Evolutionary conservation across 2,888 invertebrate species (phyloP), one percentile per base, ranked within the genome.

Genomic region (Nomada fabriciana): DNA sequence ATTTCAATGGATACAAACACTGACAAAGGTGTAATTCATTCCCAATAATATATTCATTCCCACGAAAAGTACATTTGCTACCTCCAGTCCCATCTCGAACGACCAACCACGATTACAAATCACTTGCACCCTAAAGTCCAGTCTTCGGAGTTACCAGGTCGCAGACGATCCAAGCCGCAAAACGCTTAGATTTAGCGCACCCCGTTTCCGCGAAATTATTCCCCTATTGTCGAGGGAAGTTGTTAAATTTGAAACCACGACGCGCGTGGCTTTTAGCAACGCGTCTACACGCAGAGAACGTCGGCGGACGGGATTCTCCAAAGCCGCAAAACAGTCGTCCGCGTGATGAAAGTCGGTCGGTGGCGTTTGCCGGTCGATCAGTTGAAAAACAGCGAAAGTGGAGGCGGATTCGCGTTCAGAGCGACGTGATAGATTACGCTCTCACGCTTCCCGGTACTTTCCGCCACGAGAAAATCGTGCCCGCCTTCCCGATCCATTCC

Each of bases 241-340:
- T 64, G 72, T 65, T 57, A 64, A 64, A 64, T 43, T 64, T 20
- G 72, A 64, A 72, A 47, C 47, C 72, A 25, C 55, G 20, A 2
- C 53, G 42, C 53, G 53, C n/a, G 23, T 25, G 25, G 53, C 64
- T 73, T 57, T 64, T 47, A 11, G 53, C 55, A 55, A 20, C 43
- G 29, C 18, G 29, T 64, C 29, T 65, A 47, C 64, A 25, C 52
- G 61, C n/a, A 2, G 23, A 10, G 13, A 15, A 59, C 2, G n/a
- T 25, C 15, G 5, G n/a, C 18, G 55, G 11, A 7, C 18, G 47
- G 15, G 20, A 60, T 52, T n/a, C 68, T 43, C 68, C 43, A 78
- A 77, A 83, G 82, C 76, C 77, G 80, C 76, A 75, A 75, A 89
- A 89, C 87, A 89, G 85, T 88, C 64, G 82, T 76, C 82, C 59